Evolutionary conservation across 2,113 vertebrate species (phyloP).

Genomic region (Amazona vittata): DNA sequence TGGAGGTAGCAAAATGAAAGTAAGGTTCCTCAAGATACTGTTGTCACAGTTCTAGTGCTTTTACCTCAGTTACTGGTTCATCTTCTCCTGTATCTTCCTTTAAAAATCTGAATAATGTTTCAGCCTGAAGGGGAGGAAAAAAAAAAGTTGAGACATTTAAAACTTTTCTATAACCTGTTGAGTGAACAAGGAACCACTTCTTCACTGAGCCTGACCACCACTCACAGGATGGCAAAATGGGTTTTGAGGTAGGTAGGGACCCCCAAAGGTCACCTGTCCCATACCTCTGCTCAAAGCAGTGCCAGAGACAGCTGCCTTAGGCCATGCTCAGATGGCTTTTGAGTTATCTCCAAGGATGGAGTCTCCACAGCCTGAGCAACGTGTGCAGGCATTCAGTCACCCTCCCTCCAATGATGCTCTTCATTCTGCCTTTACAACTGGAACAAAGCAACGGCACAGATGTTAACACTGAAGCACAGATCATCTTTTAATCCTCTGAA

Average conservation of each 20-base stretch:
- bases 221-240: background rate
- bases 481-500: background rate
- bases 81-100: background rate
- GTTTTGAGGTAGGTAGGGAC: background rate
- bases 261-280: background rate
- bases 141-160: background rate
- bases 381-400: too few relatives aligned
- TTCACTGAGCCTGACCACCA: background rate
- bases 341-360: background rate
- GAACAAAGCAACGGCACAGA: background rate
- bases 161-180: background rate
- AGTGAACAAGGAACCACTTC: background rate
- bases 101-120: slow-evolving; percentile 84
- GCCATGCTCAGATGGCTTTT: background rate
- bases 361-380: background rate
- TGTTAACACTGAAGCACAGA: background rate
- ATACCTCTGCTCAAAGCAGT: background rate
- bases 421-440: background rate
- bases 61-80: background rate
- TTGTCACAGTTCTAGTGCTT: background rate
- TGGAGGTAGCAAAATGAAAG: background rate
- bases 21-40: background rate
- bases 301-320: background rate
- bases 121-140: slow-evolving; percentile 66
- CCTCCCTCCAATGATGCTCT: too few relatives aligned